These are phyloP conservation scores for Rugalucina vietnamica DNA, from an alignment of 2,888 invertebrate genomes.

Conservation along the genomic window DNA sequence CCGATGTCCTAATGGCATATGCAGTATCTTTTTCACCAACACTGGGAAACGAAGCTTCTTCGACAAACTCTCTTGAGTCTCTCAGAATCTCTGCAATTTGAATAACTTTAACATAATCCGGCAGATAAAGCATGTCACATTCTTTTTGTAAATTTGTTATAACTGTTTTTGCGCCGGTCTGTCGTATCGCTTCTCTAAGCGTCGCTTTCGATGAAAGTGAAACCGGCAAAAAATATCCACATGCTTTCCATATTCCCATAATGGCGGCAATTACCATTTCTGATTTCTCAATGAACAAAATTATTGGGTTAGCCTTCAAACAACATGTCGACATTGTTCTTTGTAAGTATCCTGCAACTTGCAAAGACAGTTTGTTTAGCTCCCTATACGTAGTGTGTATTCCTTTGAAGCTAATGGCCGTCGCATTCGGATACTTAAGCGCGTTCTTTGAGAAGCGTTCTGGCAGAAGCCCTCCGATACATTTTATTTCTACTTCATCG, in stretches of 20 bases:
- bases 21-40: not conserved
- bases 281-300: too few relatives aligned
- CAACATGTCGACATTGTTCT: too few relatives aligned
- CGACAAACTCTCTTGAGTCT: not conserved
- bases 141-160: not conserved
- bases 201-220: not conserved
- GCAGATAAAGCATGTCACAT: not conserved
- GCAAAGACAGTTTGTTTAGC: too few relatives aligned
- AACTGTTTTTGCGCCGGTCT: not conserved
- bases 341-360: too few relatives aligned
- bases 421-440: too few relatives aligned
- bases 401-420: too few relatives aligned
- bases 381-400: too few relatives aligned
- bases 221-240: constrained; percentile 26
- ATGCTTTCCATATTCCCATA: constrained; percentile 24
- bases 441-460: too few relatives aligned
- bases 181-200: not conserved
- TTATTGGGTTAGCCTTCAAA: too few relatives aligned
- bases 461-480: too few relatives aligned
- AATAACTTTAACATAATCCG: not conserved
- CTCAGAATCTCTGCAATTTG: not conserved
- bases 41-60: not conserved
- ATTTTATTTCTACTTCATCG: too few relatives aligned
- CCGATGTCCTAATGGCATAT: constrained; percentile 29
- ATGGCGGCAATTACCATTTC: constrained; percentile 15